Conservation (phyloP, 1,140 invertebrate genomes). For the Leguminivora glycinivorella region DNA sequence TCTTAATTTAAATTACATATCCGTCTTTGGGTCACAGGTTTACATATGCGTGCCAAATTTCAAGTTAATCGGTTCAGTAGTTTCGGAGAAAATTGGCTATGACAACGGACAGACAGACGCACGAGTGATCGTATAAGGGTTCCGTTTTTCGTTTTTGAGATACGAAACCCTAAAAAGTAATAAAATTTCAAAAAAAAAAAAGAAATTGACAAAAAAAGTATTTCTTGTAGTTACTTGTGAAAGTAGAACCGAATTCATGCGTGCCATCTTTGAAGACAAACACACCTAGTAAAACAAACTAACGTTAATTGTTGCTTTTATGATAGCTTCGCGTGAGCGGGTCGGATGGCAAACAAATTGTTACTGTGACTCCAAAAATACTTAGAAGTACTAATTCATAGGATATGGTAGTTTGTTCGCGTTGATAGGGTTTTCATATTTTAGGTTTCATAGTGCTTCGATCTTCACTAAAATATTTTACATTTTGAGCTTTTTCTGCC, state of each 20-base stretch:
- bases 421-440: constrained; percentile 31
- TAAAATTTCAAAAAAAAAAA: neutral
- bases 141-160: too few relatives aligned
- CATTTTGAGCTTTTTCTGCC: too few relatives aligned
- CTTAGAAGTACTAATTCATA: neutral
- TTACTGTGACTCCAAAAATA: constrained; percentile 32
- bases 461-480: too few relatives aligned
- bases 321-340: constrained; percentile 63
- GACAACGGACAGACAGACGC: too few relatives aligned
- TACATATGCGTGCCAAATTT: too few relatives aligned
- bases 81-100: too few relatives aligned
- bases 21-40: too few relatives aligned
- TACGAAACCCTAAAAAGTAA: too few relatives aligned
- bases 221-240: neutral
- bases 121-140: too few relatives aligned
- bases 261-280: constrained; percentile 64
- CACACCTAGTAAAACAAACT: constrained; percentile 63
- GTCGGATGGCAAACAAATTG: constrained; percentile 56
- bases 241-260: constrained; percentile 32
- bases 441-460: neutral
- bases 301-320: constrained; percentile 69
- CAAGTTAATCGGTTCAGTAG: too few relatives aligned
- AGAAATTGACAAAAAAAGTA: neutral
- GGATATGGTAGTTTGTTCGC: constrained; percentile 18
- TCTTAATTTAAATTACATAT: too few relatives aligned